Evolutionary conservation across 2,113 vertebrate species (phyloP).

Genomic region (Corythornis madagascariensis): DNA sequence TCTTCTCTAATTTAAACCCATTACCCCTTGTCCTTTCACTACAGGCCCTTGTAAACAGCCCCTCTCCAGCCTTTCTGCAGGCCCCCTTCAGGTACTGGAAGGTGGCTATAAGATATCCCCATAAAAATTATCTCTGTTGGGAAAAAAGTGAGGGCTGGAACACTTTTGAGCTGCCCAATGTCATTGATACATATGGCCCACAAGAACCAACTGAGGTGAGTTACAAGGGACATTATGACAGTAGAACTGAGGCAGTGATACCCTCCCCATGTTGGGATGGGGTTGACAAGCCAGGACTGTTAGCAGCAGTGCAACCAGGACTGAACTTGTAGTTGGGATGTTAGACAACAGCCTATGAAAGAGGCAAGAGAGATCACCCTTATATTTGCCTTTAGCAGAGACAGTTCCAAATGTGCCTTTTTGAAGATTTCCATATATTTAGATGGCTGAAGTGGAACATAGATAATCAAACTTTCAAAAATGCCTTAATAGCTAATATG

Average conservation of each 20-base stretch:
- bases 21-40: too few relatives aligned
- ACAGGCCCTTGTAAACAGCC: too few relatives aligned
- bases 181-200: neutral
- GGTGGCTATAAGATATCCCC: too few relatives aligned
- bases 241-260: neutral
- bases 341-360: neutral
- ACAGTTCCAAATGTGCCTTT: neutral
- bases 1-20: too few relatives aligned
- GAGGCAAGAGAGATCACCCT: neutral
- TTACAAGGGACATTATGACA: neutral
- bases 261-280: rapidly evolving
- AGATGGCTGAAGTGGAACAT: neutral
- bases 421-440: neutral
- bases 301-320: neutral
- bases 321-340: neutral
- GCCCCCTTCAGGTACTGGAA: too few relatives aligned
- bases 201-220: neutral
- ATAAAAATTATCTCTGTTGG: neutral
- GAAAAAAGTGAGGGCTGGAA: neutral
- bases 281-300: neutral
- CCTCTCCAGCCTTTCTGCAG: too few relatives aligned
- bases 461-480: neutral
- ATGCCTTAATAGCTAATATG: neutral
- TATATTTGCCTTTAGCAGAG: rapidly evolving
- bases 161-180: neutral